Conservation (phyloP, 2,113 vertebrate species). For the Dipodomys spectabilis region DNA sequence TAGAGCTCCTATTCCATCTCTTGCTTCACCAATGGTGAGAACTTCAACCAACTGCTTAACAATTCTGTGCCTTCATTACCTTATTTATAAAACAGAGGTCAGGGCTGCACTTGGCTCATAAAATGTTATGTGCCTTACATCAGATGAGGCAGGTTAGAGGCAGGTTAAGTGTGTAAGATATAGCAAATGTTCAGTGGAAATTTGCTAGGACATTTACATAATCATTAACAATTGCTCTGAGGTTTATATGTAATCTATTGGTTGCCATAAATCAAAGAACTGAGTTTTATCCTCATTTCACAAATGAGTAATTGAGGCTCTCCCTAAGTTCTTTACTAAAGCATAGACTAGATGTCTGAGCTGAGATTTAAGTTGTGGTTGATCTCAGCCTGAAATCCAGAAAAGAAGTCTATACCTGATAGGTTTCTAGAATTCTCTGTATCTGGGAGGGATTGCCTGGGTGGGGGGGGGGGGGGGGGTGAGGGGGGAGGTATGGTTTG, state of each 20-base stretch:
- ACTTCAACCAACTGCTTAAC: neutral
- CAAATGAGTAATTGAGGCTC: neutral
- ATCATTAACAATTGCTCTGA: neutral
- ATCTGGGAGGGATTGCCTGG: too few species aligned
- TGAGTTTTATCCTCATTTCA: neutral
- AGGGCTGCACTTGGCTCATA: neutral
- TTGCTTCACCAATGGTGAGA: neutral
- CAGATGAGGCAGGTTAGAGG: neutral
- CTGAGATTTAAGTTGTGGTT: neutral
- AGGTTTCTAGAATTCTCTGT: neutral
- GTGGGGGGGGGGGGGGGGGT: accelerated
- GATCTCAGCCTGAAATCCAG: neutral
- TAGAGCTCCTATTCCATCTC: neutral
- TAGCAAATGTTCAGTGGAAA: neutral
- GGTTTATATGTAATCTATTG: neutral
- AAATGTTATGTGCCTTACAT: neutral
- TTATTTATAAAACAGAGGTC: neutral
- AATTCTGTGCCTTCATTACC: neutral
- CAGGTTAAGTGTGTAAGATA: neutral
- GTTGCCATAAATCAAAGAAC: neutral
- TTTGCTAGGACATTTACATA: neutral
- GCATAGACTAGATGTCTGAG: neutral
- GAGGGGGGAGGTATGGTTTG: neutral
- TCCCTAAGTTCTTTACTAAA: neutral
- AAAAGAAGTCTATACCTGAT: neutral